A percentile compares a stretch with the other conserved stretches of the same genome.
Evolutionary conservation across 1,140 invertebrate species (phyloP).

Genomic region (Bombyx mori): DNA sequence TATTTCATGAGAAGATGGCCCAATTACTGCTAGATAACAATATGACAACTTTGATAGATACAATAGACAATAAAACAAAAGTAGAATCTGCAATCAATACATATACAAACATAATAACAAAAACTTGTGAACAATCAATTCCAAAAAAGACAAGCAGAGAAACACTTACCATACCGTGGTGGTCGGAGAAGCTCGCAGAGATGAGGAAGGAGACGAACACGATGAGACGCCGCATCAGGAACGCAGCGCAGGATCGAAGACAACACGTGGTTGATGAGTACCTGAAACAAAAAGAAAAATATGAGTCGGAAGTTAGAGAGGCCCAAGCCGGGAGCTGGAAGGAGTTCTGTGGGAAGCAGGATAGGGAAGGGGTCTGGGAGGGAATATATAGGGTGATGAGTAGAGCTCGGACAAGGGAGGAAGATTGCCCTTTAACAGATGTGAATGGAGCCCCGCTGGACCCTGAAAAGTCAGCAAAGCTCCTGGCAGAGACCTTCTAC

Average conservation of each 20-base stretch:
- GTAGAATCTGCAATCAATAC: no score
- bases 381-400: neutral
- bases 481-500: no score
- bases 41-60: neutral
- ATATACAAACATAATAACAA: no score
- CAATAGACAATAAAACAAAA: no score
- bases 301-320: neutral
- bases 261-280: neutral
- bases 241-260: neutral
- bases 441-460: no score
- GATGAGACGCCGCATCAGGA: neutral
- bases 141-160: no score
- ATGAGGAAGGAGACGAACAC: no score
- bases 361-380: constrained; percentile 1
- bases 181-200: no score
- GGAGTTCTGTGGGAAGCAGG: constrained; percentile 1
- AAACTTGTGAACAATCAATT: no score
- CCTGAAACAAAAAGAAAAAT: constrained; percentile 1
- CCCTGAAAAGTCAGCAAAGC: no score
- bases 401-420: neutral
- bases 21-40: neutral
- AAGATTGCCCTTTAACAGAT: neutral
- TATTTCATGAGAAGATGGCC: neutral
- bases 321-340: neutral
- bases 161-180: no score